These are phyloP conservation scores for Ametastegia equiseti DNA, from an alignment of 2,888 invertebrate genomes.

Conservation along the genomic window DNA sequence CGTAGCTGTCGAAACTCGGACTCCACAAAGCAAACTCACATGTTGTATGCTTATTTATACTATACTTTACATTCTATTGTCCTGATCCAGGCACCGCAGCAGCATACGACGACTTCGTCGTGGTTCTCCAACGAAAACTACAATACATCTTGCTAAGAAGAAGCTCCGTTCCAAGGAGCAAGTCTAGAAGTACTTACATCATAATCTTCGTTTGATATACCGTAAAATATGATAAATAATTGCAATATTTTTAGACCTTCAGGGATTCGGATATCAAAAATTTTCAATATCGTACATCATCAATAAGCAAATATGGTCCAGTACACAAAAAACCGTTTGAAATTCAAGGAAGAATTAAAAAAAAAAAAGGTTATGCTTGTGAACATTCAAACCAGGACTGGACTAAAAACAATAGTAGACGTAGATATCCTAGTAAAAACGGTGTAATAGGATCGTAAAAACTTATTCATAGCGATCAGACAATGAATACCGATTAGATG, in stretches of 20 bases:
- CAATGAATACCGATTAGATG: not conserved
- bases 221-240: no score
- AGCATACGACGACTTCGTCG: no score
- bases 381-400: no score
- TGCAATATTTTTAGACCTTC: no score
- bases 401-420: not conserved
- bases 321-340: no score
- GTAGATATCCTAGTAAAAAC: not conserved
- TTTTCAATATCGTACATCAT: no score
- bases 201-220: not conserved
- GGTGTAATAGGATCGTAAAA: not conserved
- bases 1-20: constrained; percentile 2
- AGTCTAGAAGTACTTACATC: not conserved
- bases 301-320: no score
- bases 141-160: not conserved
- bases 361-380: no score
- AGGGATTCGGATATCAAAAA: no score
- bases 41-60: not conserved
- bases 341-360: no score
- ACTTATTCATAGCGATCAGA: not conserved
- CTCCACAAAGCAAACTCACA: not conserved
- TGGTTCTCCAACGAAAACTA: not conserved
- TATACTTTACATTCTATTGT: constrained; percentile 22
- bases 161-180: not conserved
- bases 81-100: not conserved